Base-by-base conservation (phyloP, 2,797 vertebrate genomes). In the Alosa sapidissima region DNA sequence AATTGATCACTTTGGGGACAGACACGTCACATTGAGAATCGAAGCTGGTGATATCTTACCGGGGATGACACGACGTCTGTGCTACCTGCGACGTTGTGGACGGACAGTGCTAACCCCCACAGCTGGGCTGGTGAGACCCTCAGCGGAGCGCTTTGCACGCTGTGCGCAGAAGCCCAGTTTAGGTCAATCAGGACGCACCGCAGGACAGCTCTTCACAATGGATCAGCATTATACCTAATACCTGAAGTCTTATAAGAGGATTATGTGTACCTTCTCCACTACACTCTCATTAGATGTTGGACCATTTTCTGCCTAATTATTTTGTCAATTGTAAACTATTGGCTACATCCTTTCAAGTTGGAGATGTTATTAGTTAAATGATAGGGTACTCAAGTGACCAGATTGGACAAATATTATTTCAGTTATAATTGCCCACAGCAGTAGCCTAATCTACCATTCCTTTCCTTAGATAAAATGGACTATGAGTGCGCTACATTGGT, bases 211-310 rank as follows among this genome's bases (percentile, higher is more conserved):
- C 95, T 94, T 94, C 94, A 96, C 96, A 95, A 95, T 94, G 94
- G 94, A 95, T 96, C 94, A 95, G 89, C 93, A 94, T 97, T 97
- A 98, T 96, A 95, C 94, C 93, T 97, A 97, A 97, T 96, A 96
- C 96, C 95, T 90, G 88, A 93, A 94, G 95, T 89, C 92, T 92
- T 91, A 91, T 98, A 98, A 98, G 97, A 95, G 95, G 98, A 97
- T 99, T 98, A 98, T 84, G 82, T 90, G 85, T 88, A 91, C 91
- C 92, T 91, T 93, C 91, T 91, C 90, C 54, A 45, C 41, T 82
- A 87, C 86, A 93, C 93, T 95, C 93, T 95, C 92, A 93, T 94
- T 94, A 89, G 87, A 91, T 91, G 92, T 88, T 89, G 86, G 90
- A 89, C 86, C 88, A 88, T 36, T 87, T 91, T 88, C 88, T 86